Percentiles rank a stretch among this genome's conserved stretches.
Conservation (phyloP, 2,113 vertebrate genomes). For the Alectura lathami region DNA sequence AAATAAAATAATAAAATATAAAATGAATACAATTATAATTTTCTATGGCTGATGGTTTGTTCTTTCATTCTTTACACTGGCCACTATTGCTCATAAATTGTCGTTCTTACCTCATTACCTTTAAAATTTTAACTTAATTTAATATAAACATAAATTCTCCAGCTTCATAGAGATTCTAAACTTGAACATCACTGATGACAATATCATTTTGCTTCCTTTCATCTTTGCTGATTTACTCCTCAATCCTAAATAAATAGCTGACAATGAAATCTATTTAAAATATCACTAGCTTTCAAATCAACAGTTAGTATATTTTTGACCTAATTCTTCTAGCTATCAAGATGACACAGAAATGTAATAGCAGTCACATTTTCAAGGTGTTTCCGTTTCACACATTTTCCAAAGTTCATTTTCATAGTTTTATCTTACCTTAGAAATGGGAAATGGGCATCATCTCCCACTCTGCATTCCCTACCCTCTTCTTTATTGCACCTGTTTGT, state of each 20-base stretch:
- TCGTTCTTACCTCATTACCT: not conserved
- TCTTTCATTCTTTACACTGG: not conserved
- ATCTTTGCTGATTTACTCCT: not conserved
- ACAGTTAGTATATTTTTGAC: not conserved
- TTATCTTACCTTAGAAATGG: not conserved
- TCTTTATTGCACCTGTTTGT: constrained; percentile 4
- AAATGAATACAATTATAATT: not conserved
- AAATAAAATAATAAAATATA: not conserved
- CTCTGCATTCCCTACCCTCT: not conserved
- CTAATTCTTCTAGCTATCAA: not conserved
- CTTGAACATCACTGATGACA: not conserved
- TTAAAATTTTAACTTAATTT: not conserved
- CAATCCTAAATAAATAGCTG: not conserved
- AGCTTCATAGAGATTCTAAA: not conserved
- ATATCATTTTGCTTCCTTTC: not conserved
- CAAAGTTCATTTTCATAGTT: constrained; percentile 1
- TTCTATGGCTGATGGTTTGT: not conserved
- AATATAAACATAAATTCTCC: not conserved
- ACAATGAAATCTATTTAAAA: not conserved
- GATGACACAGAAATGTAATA: not conserved
- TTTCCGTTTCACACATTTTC: not conserved
- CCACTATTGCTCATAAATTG: not conserved
- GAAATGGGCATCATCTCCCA: not conserved
- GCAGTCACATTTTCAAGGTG: not conserved
- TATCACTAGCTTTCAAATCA: not conserved